A percentile compares a stretch with the other conserved stretches of the same genome.
phyloP scores from a whole-genome alignment of 2,888 invertebrate species.

The Oasisia sp. region DNA sequence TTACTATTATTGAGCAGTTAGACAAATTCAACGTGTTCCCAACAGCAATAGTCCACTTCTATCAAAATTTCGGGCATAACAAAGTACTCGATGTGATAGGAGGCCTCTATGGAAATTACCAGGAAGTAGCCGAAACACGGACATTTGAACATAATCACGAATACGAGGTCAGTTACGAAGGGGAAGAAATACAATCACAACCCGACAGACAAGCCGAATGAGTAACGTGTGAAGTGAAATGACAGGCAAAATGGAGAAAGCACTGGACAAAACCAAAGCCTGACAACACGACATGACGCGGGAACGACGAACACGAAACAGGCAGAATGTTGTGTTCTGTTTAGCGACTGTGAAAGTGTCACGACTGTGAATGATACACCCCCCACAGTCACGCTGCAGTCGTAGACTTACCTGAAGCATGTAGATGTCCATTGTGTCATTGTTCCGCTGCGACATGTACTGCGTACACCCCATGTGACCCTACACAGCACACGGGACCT shows the following conservation, averaged over 20 bases:
- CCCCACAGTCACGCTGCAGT: background rate
- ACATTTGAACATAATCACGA: background rate
- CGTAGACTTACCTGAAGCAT: background rate
- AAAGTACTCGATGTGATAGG: background rate
- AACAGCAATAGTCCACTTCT: too few relatives aligned
- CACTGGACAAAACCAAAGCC: background rate
- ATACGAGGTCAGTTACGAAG: background rate
- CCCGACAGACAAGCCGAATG: background rate
- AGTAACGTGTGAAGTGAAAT: background rate
- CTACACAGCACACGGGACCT: background rate
- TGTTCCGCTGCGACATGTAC: background rate
- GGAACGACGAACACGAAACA: too few relatives aligned
- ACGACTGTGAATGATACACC: background rate
- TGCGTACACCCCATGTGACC: background rate
- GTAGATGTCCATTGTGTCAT: background rate
- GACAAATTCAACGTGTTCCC: too few relatives aligned
- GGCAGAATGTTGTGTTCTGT: too few relatives aligned
- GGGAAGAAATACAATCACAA: background rate
- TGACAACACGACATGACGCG: too few relatives aligned
- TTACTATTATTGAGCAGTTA: too few relatives aligned
- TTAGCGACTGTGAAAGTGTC: background rate
- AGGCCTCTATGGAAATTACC: background rate
- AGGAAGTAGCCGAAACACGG: background rate
- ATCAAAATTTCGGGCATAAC: background rate
- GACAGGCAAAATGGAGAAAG: background rate